Evolutionary conservation across 92 coral and sea anemone species (phyloP).

Genomic region (Bergia sp.): DNA sequence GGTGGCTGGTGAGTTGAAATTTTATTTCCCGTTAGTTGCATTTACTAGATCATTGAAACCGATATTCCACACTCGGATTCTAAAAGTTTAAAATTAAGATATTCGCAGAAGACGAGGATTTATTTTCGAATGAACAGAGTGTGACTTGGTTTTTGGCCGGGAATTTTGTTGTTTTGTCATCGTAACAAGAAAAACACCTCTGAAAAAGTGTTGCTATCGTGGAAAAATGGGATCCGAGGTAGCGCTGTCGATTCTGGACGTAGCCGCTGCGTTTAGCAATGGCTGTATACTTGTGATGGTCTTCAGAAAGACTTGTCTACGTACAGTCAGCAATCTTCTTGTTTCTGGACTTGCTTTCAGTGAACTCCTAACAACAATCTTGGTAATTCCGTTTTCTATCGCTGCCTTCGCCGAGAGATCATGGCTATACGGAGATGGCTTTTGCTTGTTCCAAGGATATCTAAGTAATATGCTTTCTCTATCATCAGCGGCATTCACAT

Average conservation of each 20-base stretch:
- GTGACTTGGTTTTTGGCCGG: neutral
- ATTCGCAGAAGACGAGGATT: neutral
- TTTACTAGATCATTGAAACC: neutral
- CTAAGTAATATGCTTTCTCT: constrained; percentile 63
- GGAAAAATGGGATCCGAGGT: constrained; percentile 47
- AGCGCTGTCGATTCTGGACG: constrained; percentile 61
- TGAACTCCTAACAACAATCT: constrained; percentile 61
- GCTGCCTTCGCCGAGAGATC: constrained; percentile 64
- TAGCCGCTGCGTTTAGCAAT: constrained; percentile 66
- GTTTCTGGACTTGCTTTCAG: constrained; percentile 70
- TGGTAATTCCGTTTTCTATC: constrained; percentile 77
- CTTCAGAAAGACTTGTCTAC: constrained; percentile 53
- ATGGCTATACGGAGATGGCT: constrained; percentile 67
- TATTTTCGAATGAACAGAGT: neutral
- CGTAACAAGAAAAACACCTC: neutral
- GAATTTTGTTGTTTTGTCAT: neutral
- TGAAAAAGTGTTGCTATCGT: neutral
- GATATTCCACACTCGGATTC: neutral
- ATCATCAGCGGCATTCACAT: constrained; percentile 71
- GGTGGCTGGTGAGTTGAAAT: constrained; percentile 10
- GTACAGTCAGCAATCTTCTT: constrained; percentile 81
- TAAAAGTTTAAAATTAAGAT: neutral
- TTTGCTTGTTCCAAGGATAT: constrained; percentile 79
- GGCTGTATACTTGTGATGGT: constrained; percentile 59
- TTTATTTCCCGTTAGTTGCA: neutral